Base-by-base conservation (phyloP, 2,888 invertebrate species). In the Lasius platythorax region DNA sequence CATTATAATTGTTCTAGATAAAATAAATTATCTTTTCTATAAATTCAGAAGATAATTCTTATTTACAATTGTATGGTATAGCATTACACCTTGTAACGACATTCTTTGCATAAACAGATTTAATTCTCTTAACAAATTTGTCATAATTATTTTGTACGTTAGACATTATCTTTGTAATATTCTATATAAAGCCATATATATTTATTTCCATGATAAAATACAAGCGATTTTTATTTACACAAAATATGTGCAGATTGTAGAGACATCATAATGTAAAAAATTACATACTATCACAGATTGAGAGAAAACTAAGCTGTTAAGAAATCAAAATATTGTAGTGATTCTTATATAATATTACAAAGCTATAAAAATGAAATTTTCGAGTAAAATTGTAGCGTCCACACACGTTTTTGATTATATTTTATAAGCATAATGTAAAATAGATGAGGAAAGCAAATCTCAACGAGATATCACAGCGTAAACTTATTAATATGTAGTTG, bases 401-500 rank as follows among this genome's bases (percentile, higher is more conserved):
- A 90, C 61, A 90, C 53, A 90, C 88, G 91, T 92, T 92, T 92
- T 91, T 87, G 85, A 90, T 89, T 91, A 91, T 93, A 92, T 93
- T 93, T 93, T 93, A 86, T 91, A 91, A 91, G 67, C 53, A 68
- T 83, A 85, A 82, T 75, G 33, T 67, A 50, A 83, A 84, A 87
- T 87, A 88, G 86, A 73, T 46, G 66, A 82, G 68, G 85, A 85
- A 64, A 76, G 85, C 58, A 63, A 64, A 87, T 83, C 30, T 66
- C 63, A 66, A 78, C 56, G 28, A 70, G 28, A 61, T 84, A 83
- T 76, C 64, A 74, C 58, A 76, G n/a, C 40, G 64, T 64, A 37
- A 88, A 85, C 83, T 88, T 76, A 88, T 72, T 68, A 70, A 83
- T 68, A 76, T 84, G 83, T 85, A 88, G 74, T 76, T 79, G 50